Base-by-base conservation (phyloP, 2,888 invertebrate genomes). In the Pyralis farinalis region DNA sequence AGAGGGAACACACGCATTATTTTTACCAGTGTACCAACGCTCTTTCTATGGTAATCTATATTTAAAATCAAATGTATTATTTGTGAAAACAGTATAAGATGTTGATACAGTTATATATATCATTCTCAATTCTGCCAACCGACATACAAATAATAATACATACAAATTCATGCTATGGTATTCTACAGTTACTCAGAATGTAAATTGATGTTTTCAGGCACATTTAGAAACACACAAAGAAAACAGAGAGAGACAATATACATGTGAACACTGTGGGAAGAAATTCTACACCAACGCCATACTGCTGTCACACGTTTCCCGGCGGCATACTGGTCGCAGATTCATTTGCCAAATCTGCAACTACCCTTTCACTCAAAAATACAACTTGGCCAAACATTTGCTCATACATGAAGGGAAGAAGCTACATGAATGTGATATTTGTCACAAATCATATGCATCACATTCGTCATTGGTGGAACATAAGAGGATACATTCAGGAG, bases 221-320 rank as follows among this genome's bases (percentile, higher is more conserved):
- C 89, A 89, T 48, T 55, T 85, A 34, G 79, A 84, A 58, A 80
- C 78, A 1, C 89, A 89, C 58, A 71, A 75, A 42, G 73, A 73
- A 29, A 74, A 81, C 54, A 63, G 87, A 47, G 78, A 83, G 40
- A 56, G 80, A 2, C 56, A 46, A 6, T 77, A 70, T 49, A 69
- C 79, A 6, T 90, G 89, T 47, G 74, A 81, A 39, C 80, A 83
- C n/a, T 90, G 89, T 41, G 80, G 77, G 1, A 83, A 83, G 48
- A 83, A 83, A 29, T 90, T 85, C 58, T 81, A 67, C 44, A 83
- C 79, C 0, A 80, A 79, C 30, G 68, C 70, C 7, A 71, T 70
- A 20, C 53, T 86, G 5, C 46, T 58, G 0, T 67, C 75, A 0
- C 88, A 88, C 46, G 63, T 75, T 0, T 61, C 73, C 0, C 57